Conservation (phyloP, 2,888 invertebrate genomes). For the Magallana nippona region DNA sequence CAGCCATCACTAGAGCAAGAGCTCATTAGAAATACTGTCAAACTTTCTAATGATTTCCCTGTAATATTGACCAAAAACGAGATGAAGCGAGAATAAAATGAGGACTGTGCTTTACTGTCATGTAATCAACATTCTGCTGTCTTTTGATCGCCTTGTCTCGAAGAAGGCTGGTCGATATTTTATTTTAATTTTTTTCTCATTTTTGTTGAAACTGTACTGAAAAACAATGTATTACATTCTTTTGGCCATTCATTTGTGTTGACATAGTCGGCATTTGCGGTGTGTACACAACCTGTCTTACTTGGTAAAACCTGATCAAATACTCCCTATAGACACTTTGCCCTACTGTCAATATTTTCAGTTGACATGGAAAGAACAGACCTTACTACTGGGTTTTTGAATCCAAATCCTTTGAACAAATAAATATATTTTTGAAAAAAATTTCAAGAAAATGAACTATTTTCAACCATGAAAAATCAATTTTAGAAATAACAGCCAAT, state of each 20-base stretch:
- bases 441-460: conserved; percentile 30
- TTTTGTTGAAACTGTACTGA: neutral
- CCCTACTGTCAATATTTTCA: conserved; percentile 10
- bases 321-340: neutral
- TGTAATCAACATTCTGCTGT: conserved; percentile 27
- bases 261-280: neutral
- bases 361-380: conserved; percentile 24
- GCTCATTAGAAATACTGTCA: conserved; percentile 27
- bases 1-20: conserved; percentile 24
- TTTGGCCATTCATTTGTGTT: conserved; percentile 2
- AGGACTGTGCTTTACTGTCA: conserved; percentile 4
- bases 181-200: too few species aligned
- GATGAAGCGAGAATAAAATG: conserved; percentile 30
- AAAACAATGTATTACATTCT: neutral
- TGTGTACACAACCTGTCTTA: conserved; percentile 31
- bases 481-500: conserved; percentile 27
- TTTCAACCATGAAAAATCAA: conserved; percentile 32
- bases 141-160: conserved; percentile 10
- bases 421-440: conserved; percentile 29
- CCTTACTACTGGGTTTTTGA: conserved; percentile 18
- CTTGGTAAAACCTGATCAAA: neutral
- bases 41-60: conserved; percentile 22
- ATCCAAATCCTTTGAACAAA: conserved; percentile 22
- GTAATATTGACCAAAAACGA: conserved; percentile 34
- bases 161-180: neutral